phyloP scores from a whole-genome alignment of 1,140 invertebrate genomes.

The Gonatopus flavifemur region DNA sequence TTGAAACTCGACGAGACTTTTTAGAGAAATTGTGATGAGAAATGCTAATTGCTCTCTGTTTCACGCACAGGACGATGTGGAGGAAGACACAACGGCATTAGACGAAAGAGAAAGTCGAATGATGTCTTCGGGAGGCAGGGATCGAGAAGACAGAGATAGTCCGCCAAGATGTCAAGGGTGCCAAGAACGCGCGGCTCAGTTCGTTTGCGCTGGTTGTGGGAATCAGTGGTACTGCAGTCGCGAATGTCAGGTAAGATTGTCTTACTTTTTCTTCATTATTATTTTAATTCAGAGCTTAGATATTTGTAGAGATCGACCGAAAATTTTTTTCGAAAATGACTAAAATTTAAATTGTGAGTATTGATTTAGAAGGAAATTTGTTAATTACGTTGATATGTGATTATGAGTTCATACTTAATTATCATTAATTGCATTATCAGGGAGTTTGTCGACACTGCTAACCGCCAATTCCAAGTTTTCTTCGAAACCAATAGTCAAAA shows the following conservation, averaged over 20 bases:
- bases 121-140: constrained; percentile 38
- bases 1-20: neutral
- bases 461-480: no score
- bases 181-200: constrained; percentile 73
- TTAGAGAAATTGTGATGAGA: neutral
- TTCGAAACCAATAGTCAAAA: no score
- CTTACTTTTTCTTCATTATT: constrained; percentile 4
- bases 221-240: constrained; percentile 90
- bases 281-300: neutral
- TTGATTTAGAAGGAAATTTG: neutral
- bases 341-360: constrained; percentile 3
- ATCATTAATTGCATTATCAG: no score
- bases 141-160: constrained; percentile 52
- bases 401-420: no score
- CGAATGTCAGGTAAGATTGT: constrained; percentile 75
- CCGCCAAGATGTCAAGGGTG: constrained; percentile 75
- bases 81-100: constrained; percentile 66
- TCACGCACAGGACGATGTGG: constrained; percentile 62
- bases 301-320: neutral
- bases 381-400: constrained; percentile 9
- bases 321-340: neutral
- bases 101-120: constrained; percentile 63
- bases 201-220: constrained; percentile 82
- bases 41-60: constrained; percentile 5
- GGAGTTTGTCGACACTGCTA: no score